A percentile compares a stretch with the other conserved stretches of the same genome.
These are phyloP conservation scores for Beroe ovata DNA, from an alignment of 37 sponge, comb jelly and placozoan genomes.

Conservation along the genomic window DNA sequence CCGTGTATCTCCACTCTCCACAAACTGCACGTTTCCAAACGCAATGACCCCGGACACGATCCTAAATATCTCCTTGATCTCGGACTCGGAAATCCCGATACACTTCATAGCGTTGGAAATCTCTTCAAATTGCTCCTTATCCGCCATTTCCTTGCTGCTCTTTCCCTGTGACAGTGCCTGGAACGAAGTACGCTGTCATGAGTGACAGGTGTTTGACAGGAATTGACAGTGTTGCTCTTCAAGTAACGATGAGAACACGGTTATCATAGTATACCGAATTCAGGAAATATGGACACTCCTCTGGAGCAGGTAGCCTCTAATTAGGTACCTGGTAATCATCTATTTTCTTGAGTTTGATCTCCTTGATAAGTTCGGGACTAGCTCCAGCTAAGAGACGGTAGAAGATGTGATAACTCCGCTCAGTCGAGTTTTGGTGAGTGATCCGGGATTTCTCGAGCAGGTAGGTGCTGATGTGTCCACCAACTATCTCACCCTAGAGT, in stretches of 20 bases:
- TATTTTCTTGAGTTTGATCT: conserved; percentile 69
- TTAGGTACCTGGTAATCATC: conserved; percentile 51
- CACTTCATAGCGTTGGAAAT: conserved; percentile 82
- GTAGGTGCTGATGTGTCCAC: conserved; percentile 91
- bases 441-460: conserved; percentile 95
- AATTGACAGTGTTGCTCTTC: no score
- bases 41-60: conserved; percentile 86
- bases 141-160: conserved; percentile 53
- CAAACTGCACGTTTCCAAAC: conserved; percentile 88
- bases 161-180: neutral
- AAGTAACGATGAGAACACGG: no score
- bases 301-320: no score
- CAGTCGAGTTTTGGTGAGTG: conserved; percentile 78
- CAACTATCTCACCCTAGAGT: conserved; percentile 82
- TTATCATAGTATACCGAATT: no score
- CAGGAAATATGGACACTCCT: no score
- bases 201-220: no score
- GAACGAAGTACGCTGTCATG: no score
- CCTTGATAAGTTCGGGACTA: conserved; percentile 70
- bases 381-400: conserved; percentile 88
- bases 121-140: conserved; percentile 73
- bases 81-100: conserved; percentile 74
- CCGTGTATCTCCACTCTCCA: conserved; percentile 75
- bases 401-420: conserved; percentile 96
- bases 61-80: conserved; percentile 78